Evolutionary conservation across 2,888 invertebrate species (phyloP).

Genomic region (Epinotia bilunana): DNA sequence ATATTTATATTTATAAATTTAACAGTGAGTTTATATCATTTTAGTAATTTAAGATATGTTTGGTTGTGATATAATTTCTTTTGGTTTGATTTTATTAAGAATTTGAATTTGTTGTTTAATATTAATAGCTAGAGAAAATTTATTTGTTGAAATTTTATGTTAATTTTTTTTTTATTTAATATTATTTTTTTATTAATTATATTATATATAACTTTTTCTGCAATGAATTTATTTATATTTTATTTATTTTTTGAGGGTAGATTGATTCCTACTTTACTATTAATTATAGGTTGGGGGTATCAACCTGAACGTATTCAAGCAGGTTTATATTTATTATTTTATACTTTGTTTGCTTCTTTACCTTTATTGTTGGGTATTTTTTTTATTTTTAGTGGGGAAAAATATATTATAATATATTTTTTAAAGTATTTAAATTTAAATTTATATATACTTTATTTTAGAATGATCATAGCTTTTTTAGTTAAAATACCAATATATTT

Average conservation of each 20-base stretch:
- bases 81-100: constrained; percentile 83
- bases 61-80: constrained; percentile 82
- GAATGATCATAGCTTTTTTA: constrained; percentile 86
- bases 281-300: constrained; percentile 88
- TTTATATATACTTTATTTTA: constrained; percentile 81
- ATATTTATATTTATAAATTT: constrained; percentile 78
- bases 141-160: constrained; percentile 72
- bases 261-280: constrained; percentile 87
- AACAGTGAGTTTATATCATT: constrained; percentile 64
- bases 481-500: constrained; percentile 89
- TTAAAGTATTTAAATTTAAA: constrained; percentile 71
- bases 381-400: constrained; percentile 73
- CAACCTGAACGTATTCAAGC: constrained; percentile 88
- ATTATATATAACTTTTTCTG: constrained; percentile 84
- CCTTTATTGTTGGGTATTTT: constrained; percentile 85
- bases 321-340: constrained; percentile 87
- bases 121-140: constrained; percentile 82
- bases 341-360: constrained; percentile 88
- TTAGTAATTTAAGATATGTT: constrained; percentile 72
- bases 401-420: constrained; percentile 82
- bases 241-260: constrained; percentile 89
- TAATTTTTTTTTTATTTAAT: constrained; percentile 81
- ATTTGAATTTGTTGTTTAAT: constrained; percentile 86
- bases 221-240: constrained; percentile 86
- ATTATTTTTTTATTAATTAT: constrained; percentile 81